These are phyloP conservation scores for Sporophila hypoxantha DNA, from an alignment of 2,113 vertebrate species.

Conservation along the genomic window DNA sequence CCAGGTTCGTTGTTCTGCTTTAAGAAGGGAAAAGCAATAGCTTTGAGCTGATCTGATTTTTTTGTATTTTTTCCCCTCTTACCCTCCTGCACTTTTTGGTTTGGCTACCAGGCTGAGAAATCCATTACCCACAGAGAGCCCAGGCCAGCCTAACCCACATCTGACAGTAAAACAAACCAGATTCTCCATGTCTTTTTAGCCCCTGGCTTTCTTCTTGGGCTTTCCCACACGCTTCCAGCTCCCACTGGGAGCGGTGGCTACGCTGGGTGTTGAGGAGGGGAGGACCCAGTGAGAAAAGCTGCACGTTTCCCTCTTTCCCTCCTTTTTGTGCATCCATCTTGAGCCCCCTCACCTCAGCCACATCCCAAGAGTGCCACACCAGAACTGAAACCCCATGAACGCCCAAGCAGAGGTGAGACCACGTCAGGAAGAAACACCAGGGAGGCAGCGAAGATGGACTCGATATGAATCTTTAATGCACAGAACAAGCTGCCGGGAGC, in stretches of 20 bases:
- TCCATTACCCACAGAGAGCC: conserved; percentile 22
- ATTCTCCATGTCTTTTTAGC: conserved; percentile 15
- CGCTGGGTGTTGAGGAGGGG: neutral
- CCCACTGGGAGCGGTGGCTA: neutral
- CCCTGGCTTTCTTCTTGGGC: conserved; percentile 25
- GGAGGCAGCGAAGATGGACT: conserved; percentile 54
- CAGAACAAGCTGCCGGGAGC: conserved; percentile 61
- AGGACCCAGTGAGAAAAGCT: neutral
- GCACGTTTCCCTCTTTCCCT: neutral
- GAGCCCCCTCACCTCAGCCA: neutral
- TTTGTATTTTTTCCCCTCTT: neutral
- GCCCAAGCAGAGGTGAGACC: accelerated
- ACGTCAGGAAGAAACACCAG: conserved; percentile 44
- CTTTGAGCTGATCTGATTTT: neutral
- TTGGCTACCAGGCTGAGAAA: conserved; percentile 52
- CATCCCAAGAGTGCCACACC: accelerated
- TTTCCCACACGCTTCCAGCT: neutral
- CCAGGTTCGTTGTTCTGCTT: neutral
- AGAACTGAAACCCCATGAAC: accelerated
- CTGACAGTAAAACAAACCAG: conserved; percentile 54
- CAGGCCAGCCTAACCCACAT: conserved; percentile 11
- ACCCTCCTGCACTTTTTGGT: neutral
- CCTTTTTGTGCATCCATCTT: accelerated
- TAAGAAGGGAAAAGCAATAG: conserved; percentile 2
- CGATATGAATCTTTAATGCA: conserved; percentile 75